A percentile compares a stretch with the other conserved stretches of the same genome.
These are phyloP conservation scores for Gracilinanus agilis DNA, from an alignment of 2,113 vertebrate genomes.

Conservation along the genomic window DNA sequence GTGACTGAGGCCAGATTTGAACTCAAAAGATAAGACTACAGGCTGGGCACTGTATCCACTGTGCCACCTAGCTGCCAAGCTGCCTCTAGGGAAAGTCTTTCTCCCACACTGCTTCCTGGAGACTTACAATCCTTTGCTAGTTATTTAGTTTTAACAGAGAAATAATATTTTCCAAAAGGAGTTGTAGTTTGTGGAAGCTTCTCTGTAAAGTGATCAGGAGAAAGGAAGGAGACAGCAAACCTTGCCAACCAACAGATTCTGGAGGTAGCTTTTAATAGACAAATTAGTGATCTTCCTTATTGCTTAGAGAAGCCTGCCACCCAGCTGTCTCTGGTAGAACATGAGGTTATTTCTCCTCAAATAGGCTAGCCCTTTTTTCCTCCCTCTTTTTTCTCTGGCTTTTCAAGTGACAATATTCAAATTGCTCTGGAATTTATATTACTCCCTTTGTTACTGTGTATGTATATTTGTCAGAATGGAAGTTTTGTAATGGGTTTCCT, in stretches of 20 bases:
- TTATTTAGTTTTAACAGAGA: background rate
- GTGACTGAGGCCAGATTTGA: too few species aligned
- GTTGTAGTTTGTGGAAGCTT: background rate
- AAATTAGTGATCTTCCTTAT: background rate
- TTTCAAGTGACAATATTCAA: background rate
- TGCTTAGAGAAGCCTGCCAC: background rate
- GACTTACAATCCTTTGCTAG: background rate
- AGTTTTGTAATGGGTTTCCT: background rate
- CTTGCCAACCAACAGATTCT: background rate
- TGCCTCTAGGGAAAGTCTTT: background rate
- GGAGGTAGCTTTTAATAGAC: background rate
- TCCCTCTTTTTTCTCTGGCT: background rate
- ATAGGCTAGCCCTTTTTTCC: background rate
- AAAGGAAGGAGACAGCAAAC: background rate
- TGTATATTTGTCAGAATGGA: background rate
- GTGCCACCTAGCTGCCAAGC: too few species aligned
- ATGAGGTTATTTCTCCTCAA: background rate
- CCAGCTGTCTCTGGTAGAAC: conserved; percentile 9
- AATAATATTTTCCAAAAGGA: background rate
- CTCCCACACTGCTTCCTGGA: background rate
- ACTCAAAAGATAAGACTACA: too few species aligned
- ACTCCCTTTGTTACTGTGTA: background rate
- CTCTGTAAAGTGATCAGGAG: background rate
- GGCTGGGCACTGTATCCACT: too few species aligned
- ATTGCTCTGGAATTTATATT: background rate